Percentiles rank a stretch among this genome's conserved stretches.
Conservation (phyloP, 2,797 vertebrate species). For the Kryptolebias ocellatus region DNA sequence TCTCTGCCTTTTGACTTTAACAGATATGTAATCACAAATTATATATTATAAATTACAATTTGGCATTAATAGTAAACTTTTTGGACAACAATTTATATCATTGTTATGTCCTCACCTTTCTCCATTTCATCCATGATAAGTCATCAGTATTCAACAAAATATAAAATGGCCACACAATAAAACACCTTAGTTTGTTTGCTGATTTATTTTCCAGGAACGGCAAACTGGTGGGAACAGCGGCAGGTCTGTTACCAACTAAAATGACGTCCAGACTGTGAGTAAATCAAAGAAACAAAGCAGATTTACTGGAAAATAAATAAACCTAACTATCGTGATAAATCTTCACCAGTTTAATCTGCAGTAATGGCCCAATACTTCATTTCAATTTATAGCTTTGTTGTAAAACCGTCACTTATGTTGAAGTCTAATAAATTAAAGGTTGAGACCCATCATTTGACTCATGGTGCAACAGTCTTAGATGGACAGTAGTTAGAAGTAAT, state of each 20-base stretch:
- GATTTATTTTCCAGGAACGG: neutral
- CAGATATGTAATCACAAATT: no score
- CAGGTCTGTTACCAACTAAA: neutral
- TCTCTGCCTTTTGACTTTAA: no score
- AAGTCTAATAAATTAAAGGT: slow-evolving; percentile 20
- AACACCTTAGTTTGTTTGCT: neutral
- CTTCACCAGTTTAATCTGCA: slow-evolving; percentile 7
- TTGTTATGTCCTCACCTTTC: neutral
- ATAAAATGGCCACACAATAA: no score
- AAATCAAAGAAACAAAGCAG: slow-evolving; percentile 20
- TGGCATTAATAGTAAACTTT: no score
- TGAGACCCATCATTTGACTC: slow-evolving; percentile 13
- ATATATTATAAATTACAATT: no score
- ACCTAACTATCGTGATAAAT: slow-evolving; percentile 40
- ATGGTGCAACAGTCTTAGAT: neutral
- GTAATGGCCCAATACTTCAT: neutral
- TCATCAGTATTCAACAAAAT: neutral
- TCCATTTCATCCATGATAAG: neutral
- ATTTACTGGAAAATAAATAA: slow-evolving; percentile 46
- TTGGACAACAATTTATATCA: neutral
- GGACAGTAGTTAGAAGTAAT: neutral
- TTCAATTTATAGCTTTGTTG: slow-evolving; percentile 33
- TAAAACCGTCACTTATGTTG: slow-evolving; percentile 11
- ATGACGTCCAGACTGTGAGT: slow-evolving; percentile 10
- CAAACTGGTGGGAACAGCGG: slow-evolving; percentile 28